Evolutionary conservation across 2,113 vertebrate species (phyloP).

Genomic region (Acanthochromis polyacanthus): DNA sequence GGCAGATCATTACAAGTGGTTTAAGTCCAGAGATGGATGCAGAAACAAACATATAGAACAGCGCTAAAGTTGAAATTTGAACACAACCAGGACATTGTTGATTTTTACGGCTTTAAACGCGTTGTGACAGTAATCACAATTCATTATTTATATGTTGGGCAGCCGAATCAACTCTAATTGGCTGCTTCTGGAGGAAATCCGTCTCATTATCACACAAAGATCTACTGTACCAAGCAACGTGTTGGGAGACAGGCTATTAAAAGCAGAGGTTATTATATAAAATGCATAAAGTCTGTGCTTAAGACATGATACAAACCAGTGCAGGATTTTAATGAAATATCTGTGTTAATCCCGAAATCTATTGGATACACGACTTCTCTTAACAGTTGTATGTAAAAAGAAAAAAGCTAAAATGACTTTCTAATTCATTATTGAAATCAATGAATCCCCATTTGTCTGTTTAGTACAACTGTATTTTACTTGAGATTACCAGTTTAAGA

Average conservation of each 20-base stretch:
- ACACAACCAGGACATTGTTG: background rate
- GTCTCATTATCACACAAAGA: slow-evolving; percentile 27
- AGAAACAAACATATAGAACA: background rate
- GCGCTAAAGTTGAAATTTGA: background rate
- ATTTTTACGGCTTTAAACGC: background rate
- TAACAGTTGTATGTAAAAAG: background rate
- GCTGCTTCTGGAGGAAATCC: slow-evolving; percentile 18
- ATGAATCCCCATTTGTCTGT: background rate
- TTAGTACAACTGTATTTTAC: background rate
- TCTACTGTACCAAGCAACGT: background rate
- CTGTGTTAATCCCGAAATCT: background rate
- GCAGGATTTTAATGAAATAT: background rate
- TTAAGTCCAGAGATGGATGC: background rate
- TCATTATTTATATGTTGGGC: background rate
- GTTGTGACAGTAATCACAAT: background rate
- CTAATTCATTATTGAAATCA: no score
- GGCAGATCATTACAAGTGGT: background rate
- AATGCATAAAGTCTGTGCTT: background rate
- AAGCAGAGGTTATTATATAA: slow-evolving; percentile 6
- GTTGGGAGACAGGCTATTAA: background rate
- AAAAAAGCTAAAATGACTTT: background rate
- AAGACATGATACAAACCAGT: slow-evolving; percentile 12
- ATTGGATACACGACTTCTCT: background rate
- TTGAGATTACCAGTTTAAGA: background rate
- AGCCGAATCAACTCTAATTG: slow-evolving; percentile 20